phyloP scores from a whole-genome alignment of 1,140 invertebrate species.

The Monochamus saltuarius region DNA sequence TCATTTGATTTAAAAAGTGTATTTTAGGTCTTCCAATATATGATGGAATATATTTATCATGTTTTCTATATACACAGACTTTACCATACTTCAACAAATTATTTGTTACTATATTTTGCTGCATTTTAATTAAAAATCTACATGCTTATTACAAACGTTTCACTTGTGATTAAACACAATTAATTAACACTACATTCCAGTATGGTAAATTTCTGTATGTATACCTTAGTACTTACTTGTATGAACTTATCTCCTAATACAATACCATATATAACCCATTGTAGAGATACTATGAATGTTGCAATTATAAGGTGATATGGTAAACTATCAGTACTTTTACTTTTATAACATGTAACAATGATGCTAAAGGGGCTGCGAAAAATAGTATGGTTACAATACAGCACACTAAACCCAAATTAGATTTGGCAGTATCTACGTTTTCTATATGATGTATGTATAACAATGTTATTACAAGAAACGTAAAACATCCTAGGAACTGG shows the following conservation, averaged over 20 bases:
- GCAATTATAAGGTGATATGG: slow-evolving; percentile 77
- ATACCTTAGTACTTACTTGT: slow-evolving; percentile 56
- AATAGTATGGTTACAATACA: slow-evolving; percentile 73
- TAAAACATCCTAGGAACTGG: slow-evolving; percentile 29
- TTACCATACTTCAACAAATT: too few species aligned
- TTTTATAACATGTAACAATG: slow-evolving; percentile 73
- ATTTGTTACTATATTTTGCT: too few species aligned
- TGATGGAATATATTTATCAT: too few species aligned
- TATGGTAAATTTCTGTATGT: background rate
- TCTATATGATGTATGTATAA: slow-evolving; percentile 33
- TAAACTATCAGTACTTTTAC: slow-evolving; percentile 72
- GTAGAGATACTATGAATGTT: slow-evolving; percentile 70
- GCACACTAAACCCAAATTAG: slow-evolving; percentile 59
- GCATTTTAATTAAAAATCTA: too few species aligned
- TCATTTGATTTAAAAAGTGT: too few species aligned
- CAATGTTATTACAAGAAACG: slow-evolving; percentile 28
- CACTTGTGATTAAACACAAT: too few species aligned
- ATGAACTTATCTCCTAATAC: slow-evolving; percentile 71
- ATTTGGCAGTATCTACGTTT: slow-evolving; percentile 22
- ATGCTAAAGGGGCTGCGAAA: slow-evolving; percentile 75
- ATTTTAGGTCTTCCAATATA: too few species aligned
- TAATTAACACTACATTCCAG: too few species aligned
- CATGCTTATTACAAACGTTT: too few species aligned
- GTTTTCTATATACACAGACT: too few species aligned
- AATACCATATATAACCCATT: slow-evolving; percentile 76